Evolutionary conservation across 2,113 vertebrate genomes (phyloP).

Genomic region (Eurypyga helias): DNA sequence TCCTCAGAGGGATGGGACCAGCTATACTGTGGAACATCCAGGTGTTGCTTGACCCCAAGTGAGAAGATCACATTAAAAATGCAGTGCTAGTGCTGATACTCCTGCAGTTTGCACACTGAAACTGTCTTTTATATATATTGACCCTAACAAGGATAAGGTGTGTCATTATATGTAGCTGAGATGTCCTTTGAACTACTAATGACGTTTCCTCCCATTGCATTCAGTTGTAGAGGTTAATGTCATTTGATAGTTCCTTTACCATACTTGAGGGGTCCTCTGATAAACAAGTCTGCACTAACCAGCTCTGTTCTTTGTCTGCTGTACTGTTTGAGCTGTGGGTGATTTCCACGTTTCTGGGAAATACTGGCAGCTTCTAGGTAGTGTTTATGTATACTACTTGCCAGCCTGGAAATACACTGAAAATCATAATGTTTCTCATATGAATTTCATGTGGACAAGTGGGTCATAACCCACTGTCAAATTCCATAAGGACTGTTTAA

Average conservation of each 20-base stretch:
- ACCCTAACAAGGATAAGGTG: neutral
- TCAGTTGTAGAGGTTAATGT: neutral
- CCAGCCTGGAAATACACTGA: neutral
- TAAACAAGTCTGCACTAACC: neutral
- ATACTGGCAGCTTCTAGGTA: neutral
- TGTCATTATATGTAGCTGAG: neutral
- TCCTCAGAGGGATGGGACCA: neutral
- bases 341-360: neutral
- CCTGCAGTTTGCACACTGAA: neutral
- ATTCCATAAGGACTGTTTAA: neutral
- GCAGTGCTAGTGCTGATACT: neutral
- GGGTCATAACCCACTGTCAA: neutral
- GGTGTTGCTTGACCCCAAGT: neutral
- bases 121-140: neutral
- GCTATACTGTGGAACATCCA: neutral
- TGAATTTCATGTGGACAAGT: neutral
- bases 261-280: neutral
- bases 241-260: neutral
- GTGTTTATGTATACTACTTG: neutral
- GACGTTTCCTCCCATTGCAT: accelerated
- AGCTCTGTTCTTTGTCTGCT: neutral
- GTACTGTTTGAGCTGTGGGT: neutral
- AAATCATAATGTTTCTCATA: neutral
- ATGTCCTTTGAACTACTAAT: neutral
- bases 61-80: neutral